phyloP scores from a whole-genome alignment of 2,888 invertebrate genomes.

The Ormyrus labotus region DNA sequence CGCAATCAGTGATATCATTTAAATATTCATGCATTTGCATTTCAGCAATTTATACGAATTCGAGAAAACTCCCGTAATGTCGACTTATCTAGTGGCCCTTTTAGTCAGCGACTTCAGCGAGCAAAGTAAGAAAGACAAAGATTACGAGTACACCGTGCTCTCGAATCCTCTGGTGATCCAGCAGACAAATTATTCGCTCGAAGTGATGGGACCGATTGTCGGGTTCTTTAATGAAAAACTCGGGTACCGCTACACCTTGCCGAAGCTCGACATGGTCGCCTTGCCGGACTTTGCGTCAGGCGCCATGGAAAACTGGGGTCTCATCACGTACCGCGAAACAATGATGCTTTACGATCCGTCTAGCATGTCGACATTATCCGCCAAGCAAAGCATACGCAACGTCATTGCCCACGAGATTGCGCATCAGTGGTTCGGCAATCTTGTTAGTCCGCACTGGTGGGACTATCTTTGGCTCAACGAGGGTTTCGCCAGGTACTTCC shows the following conservation, averaged over 20 bases:
- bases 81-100: constrained; percentile 90
- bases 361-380: constrained; percentile 57
- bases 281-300: constrained; percentile 78
- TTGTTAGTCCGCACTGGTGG: constrained; percentile 74
- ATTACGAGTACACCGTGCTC: constrained; percentile 76
- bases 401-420: constrained; percentile 78
- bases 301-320: constrained; percentile 78
- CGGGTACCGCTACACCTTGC: constrained; percentile 73
- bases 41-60: constrained; percentile 69
- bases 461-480: constrained; percentile 74
- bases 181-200: constrained; percentile 81
- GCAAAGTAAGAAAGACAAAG: constrained; percentile 59
- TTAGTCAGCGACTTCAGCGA: constrained; percentile 84
- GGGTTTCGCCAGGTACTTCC: constrained; percentile 78
- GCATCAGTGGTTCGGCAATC: constrained; percentile 78
- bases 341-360: constrained; percentile 84
- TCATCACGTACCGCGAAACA: constrained; percentile 81
- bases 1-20: background rate
- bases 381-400: constrained; percentile 65
- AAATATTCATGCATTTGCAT: background rate
- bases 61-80: constrained; percentile 82
- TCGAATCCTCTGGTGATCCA: constrained; percentile 82
- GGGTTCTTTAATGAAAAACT: constrained; percentile 74
- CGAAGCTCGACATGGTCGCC: constrained; percentile 78
- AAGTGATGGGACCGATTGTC: constrained; percentile 75